A percentile compares a stretch with the other conserved stretches of the same genome.
Conservation (phyloP, 1,140 invertebrate species). For the Papilio xuthus region DNA sequence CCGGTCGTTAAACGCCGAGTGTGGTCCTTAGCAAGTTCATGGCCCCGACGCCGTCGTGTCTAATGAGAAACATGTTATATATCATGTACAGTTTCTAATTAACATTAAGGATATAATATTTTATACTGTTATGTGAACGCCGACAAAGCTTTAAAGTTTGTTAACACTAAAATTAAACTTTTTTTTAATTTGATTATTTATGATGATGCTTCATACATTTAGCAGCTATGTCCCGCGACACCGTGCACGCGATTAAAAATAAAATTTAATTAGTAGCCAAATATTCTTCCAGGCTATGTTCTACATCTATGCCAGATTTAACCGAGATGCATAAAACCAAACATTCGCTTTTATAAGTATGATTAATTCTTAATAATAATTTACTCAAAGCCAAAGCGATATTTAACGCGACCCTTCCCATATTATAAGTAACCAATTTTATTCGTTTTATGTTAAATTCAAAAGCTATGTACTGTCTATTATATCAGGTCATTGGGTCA, state of each 20-base stretch:
- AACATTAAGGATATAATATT: not conserved
- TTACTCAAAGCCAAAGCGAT: not conserved
- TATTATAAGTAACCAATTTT: not conserved
- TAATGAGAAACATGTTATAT: not conserved
- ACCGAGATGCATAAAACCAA: no score
- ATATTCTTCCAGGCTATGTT: no score
- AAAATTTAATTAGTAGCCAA: no score
- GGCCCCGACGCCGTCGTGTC: not conserved
- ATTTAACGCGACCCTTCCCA: not conserved
- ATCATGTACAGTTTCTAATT: slow-evolving; percentile 16
- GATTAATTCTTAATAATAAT: not conserved
- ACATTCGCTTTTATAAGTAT: not conserved
- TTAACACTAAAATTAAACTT: no score
- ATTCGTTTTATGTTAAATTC: not conserved
- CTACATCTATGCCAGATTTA: no score
- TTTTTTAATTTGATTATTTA: no score
- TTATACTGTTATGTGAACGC: not conserved
- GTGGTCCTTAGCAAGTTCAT: slow-evolving; percentile 21
- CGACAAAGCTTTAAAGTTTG: not conserved
- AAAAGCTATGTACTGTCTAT: not conserved
- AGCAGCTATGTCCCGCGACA: no score
- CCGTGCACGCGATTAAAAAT: no score
- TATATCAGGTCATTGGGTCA: not conserved
- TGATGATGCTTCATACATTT: no score
- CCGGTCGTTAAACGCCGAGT: slow-evolving; percentile 23